Percentiles rank a stretch among this genome's conserved stretches.
phyloP scores from a whole-genome alignment of 2,797 vertebrate species.

The Oceanodroma leucorhoa region DNA sequence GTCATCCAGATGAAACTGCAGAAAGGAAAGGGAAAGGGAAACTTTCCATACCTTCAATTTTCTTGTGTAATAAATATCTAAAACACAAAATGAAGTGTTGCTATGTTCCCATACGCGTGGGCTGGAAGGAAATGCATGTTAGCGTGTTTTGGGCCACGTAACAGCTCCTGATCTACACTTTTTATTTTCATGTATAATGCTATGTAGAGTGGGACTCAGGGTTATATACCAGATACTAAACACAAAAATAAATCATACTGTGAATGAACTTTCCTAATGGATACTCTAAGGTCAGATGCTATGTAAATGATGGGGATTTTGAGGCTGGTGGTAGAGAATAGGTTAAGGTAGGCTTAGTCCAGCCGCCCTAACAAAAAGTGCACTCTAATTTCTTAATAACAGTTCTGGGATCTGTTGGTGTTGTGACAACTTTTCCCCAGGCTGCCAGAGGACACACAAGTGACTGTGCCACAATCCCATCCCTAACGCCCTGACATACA shows the following conservation, averaged over 20 bases:
- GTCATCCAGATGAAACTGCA: not conserved
- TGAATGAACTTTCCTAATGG: not conserved
- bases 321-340: not conserved
- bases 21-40: not conserved
- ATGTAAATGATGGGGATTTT: not conserved
- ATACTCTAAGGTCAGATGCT: not conserved
- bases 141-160: not conserved
- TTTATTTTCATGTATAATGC: not conserved
- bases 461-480: too few species aligned
- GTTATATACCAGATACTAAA: not conserved
- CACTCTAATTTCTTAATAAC: not conserved
- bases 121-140: not conserved
- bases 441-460: not conserved
- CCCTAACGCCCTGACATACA: rapidly evolving
- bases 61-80: not conserved
- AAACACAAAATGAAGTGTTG: not conserved
- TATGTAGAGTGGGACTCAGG: not conserved
- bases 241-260: not conserved
- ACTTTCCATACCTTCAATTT: not conserved
- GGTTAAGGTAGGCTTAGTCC: not conserved
- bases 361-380: not conserved
- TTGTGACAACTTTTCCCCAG: not conserved
- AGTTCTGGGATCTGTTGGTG: not conserved
- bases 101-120: not conserved
- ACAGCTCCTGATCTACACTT: not conserved